These are phyloP conservation scores for Decapterus maruadsi DNA, from an alignment of 2,797 vertebrate species.

Conservation along the genomic window DNA sequence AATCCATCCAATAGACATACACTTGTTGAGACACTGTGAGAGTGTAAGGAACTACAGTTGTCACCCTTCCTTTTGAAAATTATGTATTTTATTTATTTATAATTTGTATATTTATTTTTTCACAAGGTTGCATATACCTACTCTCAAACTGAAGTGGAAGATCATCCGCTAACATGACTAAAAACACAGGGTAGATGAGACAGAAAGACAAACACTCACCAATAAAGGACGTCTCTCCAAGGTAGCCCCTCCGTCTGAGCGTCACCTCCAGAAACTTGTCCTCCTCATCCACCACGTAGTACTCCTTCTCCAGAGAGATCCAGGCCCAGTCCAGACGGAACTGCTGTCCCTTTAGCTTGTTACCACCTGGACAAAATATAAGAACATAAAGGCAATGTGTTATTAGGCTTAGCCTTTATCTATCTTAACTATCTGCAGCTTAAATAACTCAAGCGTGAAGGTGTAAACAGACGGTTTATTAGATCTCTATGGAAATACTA, in stretches of 20 bases:
- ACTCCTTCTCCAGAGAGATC: constrained; percentile 94
- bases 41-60: too few relatives aligned
- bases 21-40: too few relatives aligned
- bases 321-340: constrained; percentile 94
- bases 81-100: too few relatives aligned
- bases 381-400: not conserved
- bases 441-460: not conserved
- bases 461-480: not conserved
- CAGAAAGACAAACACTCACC: constrained; percentile 83
- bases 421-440: not conserved
- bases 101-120: too few relatives aligned
- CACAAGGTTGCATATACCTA: too few relatives aligned
- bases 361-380: constrained; percentile 87
- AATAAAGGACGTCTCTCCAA: constrained; percentile 96
- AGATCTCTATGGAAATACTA: not conserved
- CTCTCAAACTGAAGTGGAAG: too few relatives aligned
- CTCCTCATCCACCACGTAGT: constrained; percentile 92
- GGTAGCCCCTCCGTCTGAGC: constrained; percentile 92
- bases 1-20: not conserved
- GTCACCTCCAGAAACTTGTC: constrained; percentile 90
- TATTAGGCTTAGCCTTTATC: not conserved
- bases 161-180: not conserved
- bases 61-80: too few relatives aligned
- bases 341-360: constrained; percentile 90
- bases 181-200: not conserved